Base-by-base conservation (phyloP, 2,888 invertebrate genomes). In the Parochlus steinenii region DNA sequence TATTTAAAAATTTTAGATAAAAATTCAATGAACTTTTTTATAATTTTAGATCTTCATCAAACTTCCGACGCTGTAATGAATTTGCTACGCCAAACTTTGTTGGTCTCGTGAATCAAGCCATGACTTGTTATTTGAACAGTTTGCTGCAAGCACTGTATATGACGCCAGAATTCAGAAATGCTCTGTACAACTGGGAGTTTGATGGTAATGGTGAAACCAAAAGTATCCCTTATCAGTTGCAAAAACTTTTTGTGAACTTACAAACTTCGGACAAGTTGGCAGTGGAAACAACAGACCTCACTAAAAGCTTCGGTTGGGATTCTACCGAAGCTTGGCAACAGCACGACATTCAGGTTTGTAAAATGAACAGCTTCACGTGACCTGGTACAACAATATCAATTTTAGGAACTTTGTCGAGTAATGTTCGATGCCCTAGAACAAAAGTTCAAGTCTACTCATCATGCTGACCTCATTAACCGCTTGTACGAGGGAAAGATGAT, bases 111-210 rank as follows among this genome's bases (percentile, higher is more conserved):
- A 86, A 86, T 55, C 82, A 86, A 55, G 86, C 86, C 2, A 89
- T 87, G 86, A 89, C 87, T 0, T 89, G 89, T 53, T 89, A 89
- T 53, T 63, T 89, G 39, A 89, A 89, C 59, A 85, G 85, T 56
- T 62, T 89, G 29, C 61, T 89, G 16, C 89, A 89, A 60, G 80
- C 86, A 0, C 62, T 89, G 5, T 89, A 70, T 51, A 89, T 89
- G 85, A 89, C 87, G 2, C 89, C 89, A 2, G 87, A 89, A 57
- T 89, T 89, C 53, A 65, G 87, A 24, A 89, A 89, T 60, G 81
- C 82, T 3, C 58, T 89, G 22, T 87, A 87, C 54, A 74, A 75
- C 47, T 82, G 82, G 79, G 74, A 78, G 50, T 81, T 73, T 50
- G 74, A 75, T 47, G 73, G 71, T 6, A 71, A 70, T 44, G 74